phyloP scores from a whole-genome alignment of 2,888 invertebrate species.

The Oasisia sp. region DNA sequence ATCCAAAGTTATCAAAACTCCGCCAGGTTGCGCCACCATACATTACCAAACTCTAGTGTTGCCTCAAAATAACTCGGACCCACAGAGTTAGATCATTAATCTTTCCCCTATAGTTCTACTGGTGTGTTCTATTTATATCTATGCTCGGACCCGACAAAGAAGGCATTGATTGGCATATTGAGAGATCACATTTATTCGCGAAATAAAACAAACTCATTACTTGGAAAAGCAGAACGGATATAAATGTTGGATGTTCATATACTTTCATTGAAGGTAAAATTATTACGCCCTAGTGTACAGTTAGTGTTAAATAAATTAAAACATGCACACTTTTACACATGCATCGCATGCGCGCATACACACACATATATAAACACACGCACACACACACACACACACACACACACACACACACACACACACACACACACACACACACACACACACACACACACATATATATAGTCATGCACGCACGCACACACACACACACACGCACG shows the following conservation, averaged over 20 bases:
- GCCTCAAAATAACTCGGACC: background rate
- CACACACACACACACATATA: slow-evolving; percentile 21
- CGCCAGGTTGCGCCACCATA: background rate
- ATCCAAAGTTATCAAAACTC: background rate
- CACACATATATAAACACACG: slow-evolving; percentile 7
- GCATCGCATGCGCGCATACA: background rate
- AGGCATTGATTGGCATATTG: too few relatives aligned
- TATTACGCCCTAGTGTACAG: too few relatives aligned
- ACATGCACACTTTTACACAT: background rate
- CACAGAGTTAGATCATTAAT: too few relatives aligned
- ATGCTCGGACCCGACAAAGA: too few relatives aligned
- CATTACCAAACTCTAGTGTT: background rate
- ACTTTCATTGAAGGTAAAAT: too few relatives aligned
- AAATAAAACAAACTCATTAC: too few relatives aligned
- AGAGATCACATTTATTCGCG: too few relatives aligned
- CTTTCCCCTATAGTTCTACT: too few relatives aligned
- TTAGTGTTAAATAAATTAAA: too few relatives aligned
- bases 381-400: slow-evolving; percentile 23
- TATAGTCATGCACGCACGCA: background rate
- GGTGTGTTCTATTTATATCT: too few relatives aligned
- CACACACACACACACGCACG: slow-evolving; percentile 20
- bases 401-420: slow-evolving; percentile 23
- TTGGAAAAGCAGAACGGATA: too few relatives aligned
- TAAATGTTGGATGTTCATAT: too few relatives aligned
- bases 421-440: slow-evolving; percentile 23